Base-by-base conservation (phyloP, 2,797 vertebrate species). In the Crocidura indochinensis region DNA sequence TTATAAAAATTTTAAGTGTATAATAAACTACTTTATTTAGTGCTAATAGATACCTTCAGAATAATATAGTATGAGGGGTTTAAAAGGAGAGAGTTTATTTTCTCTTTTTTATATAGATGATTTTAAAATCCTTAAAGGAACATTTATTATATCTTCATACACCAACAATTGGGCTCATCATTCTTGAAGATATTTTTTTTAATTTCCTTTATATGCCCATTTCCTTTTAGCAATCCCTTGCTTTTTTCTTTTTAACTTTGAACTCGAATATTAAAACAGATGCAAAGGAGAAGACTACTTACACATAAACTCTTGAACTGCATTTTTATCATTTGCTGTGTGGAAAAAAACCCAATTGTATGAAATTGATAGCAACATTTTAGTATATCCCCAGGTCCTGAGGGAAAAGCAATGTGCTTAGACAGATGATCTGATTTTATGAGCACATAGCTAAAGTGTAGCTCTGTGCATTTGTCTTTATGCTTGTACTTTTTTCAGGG, bases 221-320 rank as follows among this genome's bases (percentile, higher is more conserved):
- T 96, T 95, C 80, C 83, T 94, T 96, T 96, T 76, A 46, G 89
- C 84, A 92, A 81, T 93, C 3, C 53, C 75, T 96, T 91, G 68
- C 69, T 91, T 96, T 96, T 60, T 88, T 74, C 78, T 87, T 91
- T 94, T 94, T 80, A 91, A 94, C 94, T 94, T 92, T 95, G 80
- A 95, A 88, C 94, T 95, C 51, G 7, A 94, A 92, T 97, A 97
- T 97, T 97, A 96, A 97, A 97, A 92, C 94, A 93, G 93, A 94
- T 76, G 88, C 82, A 95, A 92, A 87, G 83, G 91, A 97, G 91
- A 84, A 76, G 92, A 94, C 91, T 96, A 97, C 88, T 96, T 96
- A 96, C 86, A 95, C 93, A 94, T 97, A 97, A 97, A 97, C 97
- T 97, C 96, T 95, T 97, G 96, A 97, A 97, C 95, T 95, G 84